A percentile compares a stretch with the other conserved stretches of the same genome.
Evolutionary conservation across 2,113 vertebrate genomes (phyloP).

Genomic region (Choloepus hoffmanni): DNA sequence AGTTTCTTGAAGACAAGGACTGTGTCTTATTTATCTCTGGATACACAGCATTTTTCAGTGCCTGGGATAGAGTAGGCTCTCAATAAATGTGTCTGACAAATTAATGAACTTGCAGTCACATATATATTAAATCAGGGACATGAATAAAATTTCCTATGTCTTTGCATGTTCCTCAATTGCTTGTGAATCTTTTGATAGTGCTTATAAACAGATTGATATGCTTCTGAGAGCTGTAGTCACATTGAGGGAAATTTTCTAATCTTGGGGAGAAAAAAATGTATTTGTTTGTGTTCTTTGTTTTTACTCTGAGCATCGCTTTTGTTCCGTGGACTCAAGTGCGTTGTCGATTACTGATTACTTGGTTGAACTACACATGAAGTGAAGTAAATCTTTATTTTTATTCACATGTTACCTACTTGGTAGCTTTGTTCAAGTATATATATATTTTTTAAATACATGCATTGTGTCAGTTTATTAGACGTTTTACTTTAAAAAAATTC

Average conservation of each 20-base stretch:
- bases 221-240: slow-evolving; percentile 3
- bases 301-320: slow-evolving; percentile 25
- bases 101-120: background rate
- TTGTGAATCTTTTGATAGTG: slow-evolving; percentile 32
- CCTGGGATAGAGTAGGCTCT: background rate
- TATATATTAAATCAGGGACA: background rate
- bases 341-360: background rate
- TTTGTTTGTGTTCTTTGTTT: slow-evolving; percentile 4
- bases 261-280: background rate
- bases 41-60: slow-evolving; percentile 15
- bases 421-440: slow-evolving; percentile 29
- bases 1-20: background rate
- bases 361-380: background rate
- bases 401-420: background rate
- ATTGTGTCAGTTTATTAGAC: slow-evolving; percentile 40
- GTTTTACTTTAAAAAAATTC: slow-evolving; percentile 11
- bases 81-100: slow-evolving; percentile 28
- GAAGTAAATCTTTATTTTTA: slow-evolving; percentile 38
- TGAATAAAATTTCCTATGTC: background rate
- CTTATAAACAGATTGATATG: background rate
- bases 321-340: background rate
- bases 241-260: slow-evolving; percentile 49
- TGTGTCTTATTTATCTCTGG: background rate
- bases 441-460: background rate
- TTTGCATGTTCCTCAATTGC: slow-evolving; percentile 40